phyloP scores from a whole-genome alignment of 2,888 invertebrate genomes.

The Polydrusus pterygomalis region DNA sequence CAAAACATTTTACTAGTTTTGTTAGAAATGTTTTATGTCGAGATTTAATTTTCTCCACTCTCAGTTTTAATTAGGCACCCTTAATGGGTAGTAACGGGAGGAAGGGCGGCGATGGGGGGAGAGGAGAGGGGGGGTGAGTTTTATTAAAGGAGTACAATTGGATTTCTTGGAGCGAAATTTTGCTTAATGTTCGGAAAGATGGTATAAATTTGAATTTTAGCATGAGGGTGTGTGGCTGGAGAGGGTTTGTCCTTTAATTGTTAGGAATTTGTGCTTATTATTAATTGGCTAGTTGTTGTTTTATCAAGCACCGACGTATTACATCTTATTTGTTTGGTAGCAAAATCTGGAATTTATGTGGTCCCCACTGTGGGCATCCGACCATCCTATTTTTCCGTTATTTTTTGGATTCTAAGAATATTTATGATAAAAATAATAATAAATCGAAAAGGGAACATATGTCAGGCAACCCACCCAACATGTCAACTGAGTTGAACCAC shows the following conservation, averaged over 20 bases:
- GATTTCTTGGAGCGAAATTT: slow-evolving; percentile 46
- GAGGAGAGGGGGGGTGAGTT: slow-evolving; percentile 18
- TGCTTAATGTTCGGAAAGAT: slow-evolving; percentile 36
- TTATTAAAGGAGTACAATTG: slow-evolving; percentile 49
- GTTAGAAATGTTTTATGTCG: slow-evolving; percentile 50
- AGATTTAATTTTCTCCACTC: slow-evolving; percentile 54
- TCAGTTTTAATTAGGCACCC: slow-evolving; percentile 54
- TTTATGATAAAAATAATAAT: too few species aligned
- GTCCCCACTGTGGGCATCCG: too few species aligned
- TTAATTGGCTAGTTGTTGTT: too few species aligned
- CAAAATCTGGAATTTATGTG: too few species aligned
- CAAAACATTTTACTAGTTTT: slow-evolving; percentile 47
- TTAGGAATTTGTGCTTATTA: background rate
- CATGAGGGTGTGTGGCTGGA: slow-evolving; percentile 10
- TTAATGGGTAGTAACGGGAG: slow-evolving; percentile 50
- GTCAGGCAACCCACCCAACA: too few species aligned
- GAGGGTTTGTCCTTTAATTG: background rate
- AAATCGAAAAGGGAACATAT: too few species aligned
- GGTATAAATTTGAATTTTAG: slow-evolving; percentile 32
- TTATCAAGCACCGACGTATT: too few species aligned
- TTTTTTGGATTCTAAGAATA: too few species aligned
- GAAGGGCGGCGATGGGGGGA: slow-evolving; percentile 4
- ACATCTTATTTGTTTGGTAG: too few species aligned
- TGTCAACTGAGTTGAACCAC: too few species aligned
- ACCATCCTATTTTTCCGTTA: too few species aligned